A percentile compares a stretch with the other conserved stretches of the same genome.
phyloP scores from a whole-genome alignment of 1,140 invertebrate species.

The Papilio helenus region DNA sequence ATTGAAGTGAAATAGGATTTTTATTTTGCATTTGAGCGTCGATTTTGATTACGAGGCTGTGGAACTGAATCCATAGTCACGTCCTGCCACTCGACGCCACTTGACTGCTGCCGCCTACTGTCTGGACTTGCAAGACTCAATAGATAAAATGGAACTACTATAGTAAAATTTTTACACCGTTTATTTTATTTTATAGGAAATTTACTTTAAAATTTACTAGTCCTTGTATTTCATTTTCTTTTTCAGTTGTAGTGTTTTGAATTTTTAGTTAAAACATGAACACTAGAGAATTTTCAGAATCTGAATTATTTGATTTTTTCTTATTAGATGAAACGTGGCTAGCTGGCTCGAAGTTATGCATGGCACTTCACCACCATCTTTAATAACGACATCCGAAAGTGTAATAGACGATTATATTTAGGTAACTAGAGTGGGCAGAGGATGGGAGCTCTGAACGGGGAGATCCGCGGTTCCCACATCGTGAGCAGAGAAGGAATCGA shows the following conservation, averaged over 20 bases:
- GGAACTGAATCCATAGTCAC: slow-evolving; percentile 64
- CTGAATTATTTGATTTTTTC: not conserved
- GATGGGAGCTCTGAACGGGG: no score
- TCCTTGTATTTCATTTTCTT: not conserved
- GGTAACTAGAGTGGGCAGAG: no score
- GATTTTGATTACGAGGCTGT: slow-evolving; percentile 47
- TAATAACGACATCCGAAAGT: not conserved
- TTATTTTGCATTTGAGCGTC: slow-evolving; percentile 28
- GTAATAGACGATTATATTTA: no score
- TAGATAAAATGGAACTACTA: slow-evolving; percentile 39
- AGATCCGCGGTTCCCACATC: no score
- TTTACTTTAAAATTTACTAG: not conserved
- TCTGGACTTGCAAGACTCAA: slow-evolving; percentile 40
- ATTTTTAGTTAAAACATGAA: not conserved
- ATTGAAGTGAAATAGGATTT: slow-evolving; percentile 10
- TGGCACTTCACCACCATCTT: not conserved
- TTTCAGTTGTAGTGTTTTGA: not conserved
- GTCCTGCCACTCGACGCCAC: slow-evolving; percentile 64
- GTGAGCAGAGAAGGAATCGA: no score
- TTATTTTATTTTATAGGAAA: not conserved
- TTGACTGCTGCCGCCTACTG: slow-evolving; percentile 56
- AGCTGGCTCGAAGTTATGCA: not conserved
- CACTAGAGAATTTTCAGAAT: not conserved
- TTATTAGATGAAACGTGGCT: not conserved
- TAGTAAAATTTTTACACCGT: not conserved